Evolutionary conservation across 92 coral and sea anemone species (phyloP).

Genomic region (Heteractis magnifica): DNA sequence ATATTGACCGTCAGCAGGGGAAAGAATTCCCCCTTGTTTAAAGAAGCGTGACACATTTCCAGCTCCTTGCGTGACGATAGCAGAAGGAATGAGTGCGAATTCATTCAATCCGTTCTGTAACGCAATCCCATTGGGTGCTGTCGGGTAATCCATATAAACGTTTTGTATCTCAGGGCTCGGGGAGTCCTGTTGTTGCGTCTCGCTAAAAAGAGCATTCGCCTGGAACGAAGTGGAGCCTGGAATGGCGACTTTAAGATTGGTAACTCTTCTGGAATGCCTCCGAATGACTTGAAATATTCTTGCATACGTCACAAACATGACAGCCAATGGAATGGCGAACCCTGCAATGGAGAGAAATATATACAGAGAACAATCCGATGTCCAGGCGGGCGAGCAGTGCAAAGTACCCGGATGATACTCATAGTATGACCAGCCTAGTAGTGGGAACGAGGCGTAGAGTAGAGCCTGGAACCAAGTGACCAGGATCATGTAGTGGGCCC

Average conservation of each 20-base stretch:
- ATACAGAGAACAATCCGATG: slow-evolving; percentile 62
- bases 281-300: slow-evolving; percentile 72
- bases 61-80: slow-evolving; percentile 4
- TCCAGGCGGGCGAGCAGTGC: slow-evolving; percentile 89
- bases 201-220: neutral
- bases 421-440: slow-evolving; percentile 73
- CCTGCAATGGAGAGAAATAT: slow-evolving; percentile 59
- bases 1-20: neutral
- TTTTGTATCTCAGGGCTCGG: neutral
- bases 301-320: slow-evolving; percentile 80
- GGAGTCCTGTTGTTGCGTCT: slow-evolving; percentile 3
- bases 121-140: neutral
- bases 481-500: slow-evolving; percentile 56
- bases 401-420: slow-evolving; percentile 84
- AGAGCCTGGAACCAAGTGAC: slow-evolving; percentile 70
- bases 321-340: slow-evolving; percentile 61
- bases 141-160: neutral
- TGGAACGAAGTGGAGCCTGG: neutral
- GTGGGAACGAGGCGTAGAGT: slow-evolving; percentile 74
- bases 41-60: neutral
- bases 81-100: neutral
- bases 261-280: slow-evolving; percentile 63
- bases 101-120: neutral
- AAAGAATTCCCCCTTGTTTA: neutral
- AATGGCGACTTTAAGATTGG: slow-evolving; percentile 25